Base-by-base conservation (phyloP, 1,140 invertebrate genomes). In the Drosophila insularis region DNA sequence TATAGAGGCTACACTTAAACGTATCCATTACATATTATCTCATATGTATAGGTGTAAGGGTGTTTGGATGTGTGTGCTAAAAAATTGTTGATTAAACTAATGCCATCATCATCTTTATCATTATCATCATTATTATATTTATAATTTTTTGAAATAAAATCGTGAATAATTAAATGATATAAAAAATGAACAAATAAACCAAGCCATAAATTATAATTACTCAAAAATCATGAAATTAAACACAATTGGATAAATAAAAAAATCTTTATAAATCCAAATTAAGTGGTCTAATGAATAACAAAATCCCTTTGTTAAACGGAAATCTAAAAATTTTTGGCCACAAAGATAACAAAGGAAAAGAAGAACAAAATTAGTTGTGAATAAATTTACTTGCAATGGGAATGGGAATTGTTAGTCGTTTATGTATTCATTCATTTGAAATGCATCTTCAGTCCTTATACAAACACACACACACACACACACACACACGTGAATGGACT, bases 21-120 rank as follows among this genome's bases (percentile, higher is more conserved):
- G 76, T 87, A 87, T 87, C 84, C 84, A 82, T 89, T 87, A 74
- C 50, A 89, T 87, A 80, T 80, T 82, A 78, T 79, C 69, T 87
- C 84, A 87, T 87, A 86, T 87, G 79, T 80, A 79, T 87, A 59
- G 74, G 23, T 71, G 31, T 78, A 59, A 63, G 27, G 4, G 40
- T 40, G 10, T 60, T 31, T 50, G 8, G 23, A 10, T 50, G 56
- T n/a, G 55, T 68, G 21, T 64, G 37, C 23, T 21, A 55, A 55
- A 54, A 21, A 54, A 31, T 54, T 54, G 23, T 31, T 27, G 37
- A 8, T 63, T 27, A 5, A 40, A 7, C 13, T 17, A 43, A 43
- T 35, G 40, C 13, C 7, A 17, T 31, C 39, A 14, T 39, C 37
- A 32, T 35, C 55, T 58, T 58, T 54, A 66, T 17, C 55, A 55